A percentile compares a stretch with the other conserved stretches of the same genome.
phyloP scores from a whole-genome alignment of 2,888 invertebrate genomes.

The Diarsia rubi region DNA sequence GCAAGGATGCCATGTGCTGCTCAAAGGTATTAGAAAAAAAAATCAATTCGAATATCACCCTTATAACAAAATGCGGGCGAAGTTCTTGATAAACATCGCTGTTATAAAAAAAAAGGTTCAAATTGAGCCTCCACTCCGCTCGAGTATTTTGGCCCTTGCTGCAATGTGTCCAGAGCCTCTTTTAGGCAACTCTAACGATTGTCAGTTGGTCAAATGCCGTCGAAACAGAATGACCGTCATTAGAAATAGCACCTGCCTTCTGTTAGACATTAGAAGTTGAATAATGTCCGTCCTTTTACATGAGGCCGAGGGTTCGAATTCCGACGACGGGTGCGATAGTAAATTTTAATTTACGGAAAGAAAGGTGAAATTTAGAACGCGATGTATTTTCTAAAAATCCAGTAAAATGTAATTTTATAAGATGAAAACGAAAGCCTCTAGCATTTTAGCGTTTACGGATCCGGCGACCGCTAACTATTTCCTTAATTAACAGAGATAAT shows the following conservation, averaged over 20 bases:
- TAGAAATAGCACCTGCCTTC: conserved; percentile 83
- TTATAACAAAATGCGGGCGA: conserved; percentile 59
- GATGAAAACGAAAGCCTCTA: conserved; percentile 10
- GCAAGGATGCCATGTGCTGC: conserved; percentile 71
- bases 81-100: conserved; percentile 61
- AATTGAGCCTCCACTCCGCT: conserved; percentile 26
- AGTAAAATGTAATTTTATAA: neutral
- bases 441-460: conserved; percentile 7
- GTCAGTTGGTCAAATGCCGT: conserved; percentile 75
- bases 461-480: conserved; percentile 34
- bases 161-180: conserved; percentile 44
- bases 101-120: conserved; percentile 57
- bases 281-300: conserved; percentile 60
- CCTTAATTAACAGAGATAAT: conserved; percentile 48
- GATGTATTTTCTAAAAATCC: conserved; percentile 8
- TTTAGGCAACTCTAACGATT: conserved; percentile 43
- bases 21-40: conserved; percentile 70
- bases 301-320: conserved; percentile 25
- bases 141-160: conserved; percentile 56
- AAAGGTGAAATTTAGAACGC: conserved; percentile 8
- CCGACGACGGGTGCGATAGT: conserved; percentile 12
- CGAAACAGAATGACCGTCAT: conserved; percentile 72
- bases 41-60: conserved; percentile 58
- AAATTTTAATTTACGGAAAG: conserved; percentile 51
- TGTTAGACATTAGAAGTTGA: conserved; percentile 74